phyloP scores from a whole-genome alignment of 2,797 vertebrate genomes.

The Melanotaenia nigrans region DNA sequence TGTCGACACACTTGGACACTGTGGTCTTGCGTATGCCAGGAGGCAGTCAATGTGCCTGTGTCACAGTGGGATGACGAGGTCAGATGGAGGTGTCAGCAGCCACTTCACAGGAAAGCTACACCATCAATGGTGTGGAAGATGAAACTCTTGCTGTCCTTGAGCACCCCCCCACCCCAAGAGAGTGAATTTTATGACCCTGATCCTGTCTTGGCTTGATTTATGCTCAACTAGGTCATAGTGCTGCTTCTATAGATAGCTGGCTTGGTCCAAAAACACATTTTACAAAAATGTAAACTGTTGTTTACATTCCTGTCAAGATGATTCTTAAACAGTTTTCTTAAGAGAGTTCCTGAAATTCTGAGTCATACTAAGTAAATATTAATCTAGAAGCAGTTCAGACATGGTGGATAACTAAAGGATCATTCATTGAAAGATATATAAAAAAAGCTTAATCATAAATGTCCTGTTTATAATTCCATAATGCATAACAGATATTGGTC shows the following conservation, averaged over 20 bases:
- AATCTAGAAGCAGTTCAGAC: neutral
- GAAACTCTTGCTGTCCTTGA: constrained; percentile 61
- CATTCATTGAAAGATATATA: neutral
- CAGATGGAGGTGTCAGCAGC: constrained; percentile 56
- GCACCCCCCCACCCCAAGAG: constrained; percentile 17
- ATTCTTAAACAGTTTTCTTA: neutral
- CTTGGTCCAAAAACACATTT: constrained; percentile 13
- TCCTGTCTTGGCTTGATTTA: constrained; percentile 29
- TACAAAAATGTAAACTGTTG: neutral
- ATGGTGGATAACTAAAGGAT: neutral
- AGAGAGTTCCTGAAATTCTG: neutral
- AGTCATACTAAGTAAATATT: neutral
- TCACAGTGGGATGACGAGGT: constrained; percentile 66
- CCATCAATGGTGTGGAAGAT: constrained; percentile 62
- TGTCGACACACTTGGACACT: constrained; percentile 15
- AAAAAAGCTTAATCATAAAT: constrained; percentile 3
- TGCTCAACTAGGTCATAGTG: constrained; percentile 20
- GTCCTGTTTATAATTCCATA: constrained; percentile 2
- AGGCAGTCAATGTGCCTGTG: constrained; percentile 39
- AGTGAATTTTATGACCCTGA: constrained; percentile 32
- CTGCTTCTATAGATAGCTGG: constrained; percentile 10
- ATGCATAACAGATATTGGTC: constrained; percentile 1
- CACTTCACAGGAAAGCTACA: constrained; percentile 57
- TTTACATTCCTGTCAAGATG: neutral
- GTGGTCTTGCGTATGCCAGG: constrained; percentile 28